These are phyloP conservation scores for Micrasema longulum DNA, from an alignment of 1,140 invertebrate species.

Conservation along the genomic window DNA sequence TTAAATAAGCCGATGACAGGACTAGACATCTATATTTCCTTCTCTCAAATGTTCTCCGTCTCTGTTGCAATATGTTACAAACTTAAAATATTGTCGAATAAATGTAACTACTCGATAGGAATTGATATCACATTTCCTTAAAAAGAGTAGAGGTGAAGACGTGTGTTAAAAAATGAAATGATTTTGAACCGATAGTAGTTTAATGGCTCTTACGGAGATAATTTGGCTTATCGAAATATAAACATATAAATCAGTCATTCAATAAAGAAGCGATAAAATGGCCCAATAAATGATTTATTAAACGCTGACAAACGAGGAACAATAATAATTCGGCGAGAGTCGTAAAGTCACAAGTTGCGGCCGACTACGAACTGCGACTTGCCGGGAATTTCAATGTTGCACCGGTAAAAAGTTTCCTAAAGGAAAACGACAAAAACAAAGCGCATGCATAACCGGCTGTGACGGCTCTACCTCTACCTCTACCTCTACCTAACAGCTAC, in stretches of 20 bases:
- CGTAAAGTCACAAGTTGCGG: conserved; percentile 1
- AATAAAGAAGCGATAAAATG: conserved; percentile 25
- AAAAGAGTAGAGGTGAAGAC: no score
- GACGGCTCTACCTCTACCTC: conserved; percentile 3
- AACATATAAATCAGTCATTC: conserved; percentile 32
- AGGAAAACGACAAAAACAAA: conserved; percentile 37
- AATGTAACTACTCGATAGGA: no score
- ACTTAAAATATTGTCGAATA: no score
- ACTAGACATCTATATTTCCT: no score
- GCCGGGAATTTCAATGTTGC: conserved; percentile 36
- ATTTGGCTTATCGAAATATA: conserved; percentile 33
- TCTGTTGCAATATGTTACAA: no score
- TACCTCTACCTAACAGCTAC: background rate
- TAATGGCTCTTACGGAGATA: conserved; percentile 3
- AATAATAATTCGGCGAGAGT: background rate
- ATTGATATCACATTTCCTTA: no score
- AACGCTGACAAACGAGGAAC: conserved; percentile 12
- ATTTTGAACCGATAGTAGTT: background rate
- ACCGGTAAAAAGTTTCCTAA: conserved; percentile 25
- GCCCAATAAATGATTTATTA: conserved; percentile 22
- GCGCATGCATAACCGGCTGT: conserved; percentile 31
- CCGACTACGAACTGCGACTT: conserved; percentile 21
- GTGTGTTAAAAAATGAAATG: background rate
- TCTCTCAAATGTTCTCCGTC: no score
- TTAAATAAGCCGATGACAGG: no score